phyloP scores from a whole-genome alignment of 2,888 invertebrate species.

The Steinernema scapterisci region DNA sequence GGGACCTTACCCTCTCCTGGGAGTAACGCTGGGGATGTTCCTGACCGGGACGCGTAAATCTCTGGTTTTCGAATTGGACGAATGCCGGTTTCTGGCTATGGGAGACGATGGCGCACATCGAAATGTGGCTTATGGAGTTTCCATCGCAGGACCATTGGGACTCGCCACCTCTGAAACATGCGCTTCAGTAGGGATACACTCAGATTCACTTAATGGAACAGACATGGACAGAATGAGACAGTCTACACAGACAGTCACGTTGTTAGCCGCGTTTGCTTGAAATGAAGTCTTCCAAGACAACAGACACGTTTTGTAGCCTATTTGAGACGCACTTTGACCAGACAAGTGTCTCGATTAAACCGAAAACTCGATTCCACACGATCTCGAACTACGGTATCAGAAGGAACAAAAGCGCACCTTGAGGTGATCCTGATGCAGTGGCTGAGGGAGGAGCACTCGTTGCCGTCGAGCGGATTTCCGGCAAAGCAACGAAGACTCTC shows the following conservation, averaged over 20 bases:
- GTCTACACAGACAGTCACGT: conserved; percentile 33
- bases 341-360: too few relatives aligned
- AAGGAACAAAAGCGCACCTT: conserved; percentile 30
- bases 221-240: conserved; percentile 20
- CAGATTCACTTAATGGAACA: too few relatives aligned
- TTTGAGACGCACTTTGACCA: too few relatives aligned
- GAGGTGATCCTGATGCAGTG: conserved; percentile 41
- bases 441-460: conserved; percentile 44
- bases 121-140: conserved; percentile 41
- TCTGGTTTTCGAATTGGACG: conserved; percentile 25
- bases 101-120: conserved; percentile 39
- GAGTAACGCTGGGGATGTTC: conserved; percentile 8
- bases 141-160: conserved; percentile 47
- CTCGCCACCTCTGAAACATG: conserved; percentile 38
- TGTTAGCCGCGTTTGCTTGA: too few relatives aligned
- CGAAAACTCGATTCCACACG: too few relatives aligned
- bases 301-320: too few relatives aligned
- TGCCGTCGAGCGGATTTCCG: conserved; percentile 39
- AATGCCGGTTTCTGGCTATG: conserved; percentile 28
- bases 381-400: too few relatives aligned
- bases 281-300: too few relatives aligned
- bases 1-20: background rate
- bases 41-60: conserved; percentile 5
- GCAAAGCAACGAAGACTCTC: conserved; percentile 39
- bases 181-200: background rate